Evolutionary conservation across 1,140 invertebrate species (phyloP), one percentile per base, ranked within the genome.

Genomic region (Triops cancriformis): DNA sequence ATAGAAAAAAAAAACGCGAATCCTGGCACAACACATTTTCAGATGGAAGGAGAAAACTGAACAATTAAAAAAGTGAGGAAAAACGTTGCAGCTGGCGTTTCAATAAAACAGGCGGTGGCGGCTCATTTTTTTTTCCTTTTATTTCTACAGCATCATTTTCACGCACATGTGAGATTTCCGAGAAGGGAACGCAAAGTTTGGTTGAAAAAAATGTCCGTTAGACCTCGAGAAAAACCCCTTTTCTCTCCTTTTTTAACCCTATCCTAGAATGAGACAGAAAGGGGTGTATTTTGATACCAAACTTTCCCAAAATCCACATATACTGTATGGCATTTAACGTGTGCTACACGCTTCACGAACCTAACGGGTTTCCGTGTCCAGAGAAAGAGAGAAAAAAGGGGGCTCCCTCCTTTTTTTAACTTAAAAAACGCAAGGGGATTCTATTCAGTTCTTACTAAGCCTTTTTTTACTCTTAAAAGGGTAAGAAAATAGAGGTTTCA

Each of bases 391-490:
- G 31, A 37, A 37, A 37, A 23, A 64, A 64, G 18, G 51, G 51
- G 51, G 3, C 0, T 18, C 14, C 51, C 51, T 18, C 2, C 51
- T 64, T 23, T 64, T 64, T 64, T 64, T 64, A n/a, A 64, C 18
- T 64, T 64, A 64, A 64, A 64, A 64, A 64, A 64, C n/a, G 51
- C 51, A 64, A 64, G 51, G 51, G 51, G 51, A n/a, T 64, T 23
- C 51, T 23, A 64, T 64, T 64, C 18, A 64, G 18, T 64, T 64
- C 51, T 64, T 64, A 23, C 51, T 64, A 64, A 64, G 51, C 51
- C 51, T 64, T 64, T 64, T 64, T 64, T 64, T 23, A 64, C 51
- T 64, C 51, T 64, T 64, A 64, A 64, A 64, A 64, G 51, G 51
- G 51, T 64, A 18, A 64, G 23, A 64, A 64, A 64, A 23, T 64